Base-by-base conservation (phyloP, 2,113 vertebrate genomes). In the Podarcis raffonei region DNA sequence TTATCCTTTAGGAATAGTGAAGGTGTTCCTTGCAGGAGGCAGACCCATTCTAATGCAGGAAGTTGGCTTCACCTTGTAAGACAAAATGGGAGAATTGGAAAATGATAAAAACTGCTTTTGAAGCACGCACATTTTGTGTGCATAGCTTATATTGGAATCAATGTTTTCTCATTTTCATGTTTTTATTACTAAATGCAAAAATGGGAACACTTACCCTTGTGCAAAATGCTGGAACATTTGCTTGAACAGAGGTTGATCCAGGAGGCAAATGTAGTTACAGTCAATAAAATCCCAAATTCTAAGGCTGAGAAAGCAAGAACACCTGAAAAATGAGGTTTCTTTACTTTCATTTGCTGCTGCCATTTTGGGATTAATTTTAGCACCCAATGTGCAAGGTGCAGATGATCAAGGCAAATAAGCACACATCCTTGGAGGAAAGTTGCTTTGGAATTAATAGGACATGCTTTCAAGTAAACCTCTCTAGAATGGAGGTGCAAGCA, bases 401-500 rank as follows among this genome's bases (percentile, higher is more conserved):
- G 59, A 48, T 81, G 48, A 59, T 9, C 57, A 42, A 65, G 57
- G 30, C 20, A 66, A 16, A 23, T 37, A 76, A 85, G 62, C 22
- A 48, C 37, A 42, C 6, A 4, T 53, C 16, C n/a, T 32, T 76
- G n/a, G 12, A 76, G 65, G 27, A n/a, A 75, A 20, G 37, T 77
- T 53, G n/a, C 13, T 68, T 35, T 75, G 57, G 77, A 83, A 68
- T 68, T 5, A 25, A n/a, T 65, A 25, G 32, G 15, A 27, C 30
- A 15, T 66, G n/a, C n/a, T 83, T 88, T 83, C 16, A 77, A 35
- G 72, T 18, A 22, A 77, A 68, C 59, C 8, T 53, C 71, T 77
- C 35, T 68, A 27, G n/a, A n/a, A 32, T 35, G 53, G 23, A 77
- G 48, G 32, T 12, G 69, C 25, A 81, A 93, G 90, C 87, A 94